Evolutionary conservation across 2,113 vertebrate species (phyloP), one percentile per base, ranked within the genome.

Genomic region (Isurus oxyrinchus): DNA sequence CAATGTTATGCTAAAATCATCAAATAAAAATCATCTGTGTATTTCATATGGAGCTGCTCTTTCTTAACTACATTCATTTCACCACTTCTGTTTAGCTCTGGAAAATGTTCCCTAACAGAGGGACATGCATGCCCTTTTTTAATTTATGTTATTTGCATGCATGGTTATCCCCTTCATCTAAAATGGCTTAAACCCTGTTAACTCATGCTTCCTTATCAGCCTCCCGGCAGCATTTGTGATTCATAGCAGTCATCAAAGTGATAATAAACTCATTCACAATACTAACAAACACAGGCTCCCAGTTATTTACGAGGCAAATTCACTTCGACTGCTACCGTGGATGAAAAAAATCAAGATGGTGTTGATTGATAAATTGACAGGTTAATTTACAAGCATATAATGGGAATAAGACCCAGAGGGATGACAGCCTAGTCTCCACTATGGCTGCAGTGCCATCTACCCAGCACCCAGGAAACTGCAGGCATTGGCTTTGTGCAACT

Each of bases 311-410:
- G 98, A 98, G 98, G 98, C 98, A 98, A 98, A 98, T 98, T 98
- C 98, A 97, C 98, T 97, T 98, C 98, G 97, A 98, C 97, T 98
- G 98, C 98, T 98, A 98, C 98, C 91, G 97, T 98, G 98, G 98
- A 98, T 98, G 98, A 98, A 98, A 98, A 98, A 98, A 98, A 98
- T 98, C 98, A 98, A 99, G 99, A 99, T 99, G 98, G 99, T 98
- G 98, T 98, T 99, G 99, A 99, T 99, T 99, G 99, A 99, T 99
- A 99, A 99, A 99, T 99, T 99, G 99, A 99, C 99, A 99, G 99
- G 99, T 99, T 99, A 99, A 99, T 99, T 99, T 99, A 99, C 98
- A 97, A 98, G 98, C 98, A 98, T 98, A 99, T 99, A 99, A 99
- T 99, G 98, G 99, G 98, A 99, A 98, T 98, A 98, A 98, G 98